Percentiles rank a stretch among this genome's conserved stretches.
phyloP scores from a whole-genome alignment of 2,797 vertebrate genomes.

The Esox lucius region DNA sequence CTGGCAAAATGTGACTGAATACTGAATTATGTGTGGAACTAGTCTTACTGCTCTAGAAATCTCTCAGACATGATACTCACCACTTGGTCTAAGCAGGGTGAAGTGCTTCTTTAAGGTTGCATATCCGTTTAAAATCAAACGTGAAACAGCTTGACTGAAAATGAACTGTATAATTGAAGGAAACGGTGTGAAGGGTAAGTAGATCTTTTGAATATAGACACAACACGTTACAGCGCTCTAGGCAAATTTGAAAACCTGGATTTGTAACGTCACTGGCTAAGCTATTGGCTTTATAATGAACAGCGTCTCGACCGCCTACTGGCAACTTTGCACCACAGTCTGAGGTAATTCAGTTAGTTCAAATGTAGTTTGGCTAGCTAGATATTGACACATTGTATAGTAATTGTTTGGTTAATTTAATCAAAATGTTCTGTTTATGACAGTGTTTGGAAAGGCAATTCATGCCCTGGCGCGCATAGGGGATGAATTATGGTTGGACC shows the following conservation, averaged over 20 bases:
- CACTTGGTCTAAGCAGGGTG: too few species aligned
- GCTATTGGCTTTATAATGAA: background rate
- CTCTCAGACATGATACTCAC: too few species aligned
- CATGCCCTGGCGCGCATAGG: conserved; percentile 86
- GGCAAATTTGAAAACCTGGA: background rate
- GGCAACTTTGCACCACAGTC: background rate
- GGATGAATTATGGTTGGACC: conserved; percentile 90
- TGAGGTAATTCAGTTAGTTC: background rate
- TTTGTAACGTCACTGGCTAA: background rate
- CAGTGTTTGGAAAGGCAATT: conserved; percentile 88
- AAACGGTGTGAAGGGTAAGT: conserved; percentile 68
- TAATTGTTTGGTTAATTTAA: conserved; percentile 1
- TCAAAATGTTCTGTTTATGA: conserved; percentile 15
- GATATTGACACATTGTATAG: background rate
- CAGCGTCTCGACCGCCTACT: background rate
- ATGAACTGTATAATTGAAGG: conserved; percentile 74
- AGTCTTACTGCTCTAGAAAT: too few species aligned
- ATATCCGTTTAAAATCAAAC: background rate
- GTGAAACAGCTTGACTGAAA: background rate
- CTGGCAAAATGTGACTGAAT: too few species aligned
- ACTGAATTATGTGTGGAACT: too few species aligned
- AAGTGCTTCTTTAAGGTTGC: too few species aligned
- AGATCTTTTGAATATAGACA: background rate
- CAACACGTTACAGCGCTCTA: background rate
- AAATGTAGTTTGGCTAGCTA: too few species aligned